A percentile compares a stretch with the other conserved stretches of the same genome.
Evolutionary conservation across 2,113 vertebrate species (phyloP).

Genomic region (Sisor rabdophorus): DNA sequence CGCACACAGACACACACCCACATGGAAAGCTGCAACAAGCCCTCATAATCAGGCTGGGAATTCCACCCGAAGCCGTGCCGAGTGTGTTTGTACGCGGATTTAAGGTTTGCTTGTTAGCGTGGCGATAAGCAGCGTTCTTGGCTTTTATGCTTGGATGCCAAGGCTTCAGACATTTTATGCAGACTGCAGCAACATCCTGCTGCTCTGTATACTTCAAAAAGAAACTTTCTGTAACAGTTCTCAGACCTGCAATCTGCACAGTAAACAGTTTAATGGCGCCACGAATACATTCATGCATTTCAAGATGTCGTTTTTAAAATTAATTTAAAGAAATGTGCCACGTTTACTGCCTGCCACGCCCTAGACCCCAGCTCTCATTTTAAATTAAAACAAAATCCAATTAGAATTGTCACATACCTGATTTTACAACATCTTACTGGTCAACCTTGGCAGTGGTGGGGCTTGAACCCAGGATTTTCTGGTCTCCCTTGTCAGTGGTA

Average conservation of each 20-base stretch:
- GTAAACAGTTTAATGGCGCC: slow-evolving; percentile 1
- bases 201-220: slow-evolving; percentile 7
- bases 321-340: too few species aligned
- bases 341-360: too few species aligned
- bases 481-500: too few species aligned
- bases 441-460: too few species aligned
- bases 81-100: slow-evolving; percentile 32
- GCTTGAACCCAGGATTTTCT: too few species aligned
- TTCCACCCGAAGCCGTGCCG: not conserved
- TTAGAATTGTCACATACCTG: too few species aligned
- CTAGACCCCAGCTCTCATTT: too few species aligned
- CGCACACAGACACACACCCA: not conserved
- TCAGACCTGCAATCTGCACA: slow-evolving; percentile 2
- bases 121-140: slow-evolving; percentile 48
- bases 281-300: too few species aligned
- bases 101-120: slow-evolving; percentile 6
- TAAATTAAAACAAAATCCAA: too few species aligned
- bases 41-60: slow-evolving; percentile 10
- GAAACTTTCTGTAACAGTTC: not conserved
- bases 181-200: not conserved
- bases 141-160: slow-evolving; percentile 57
- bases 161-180: slow-evolving; percentile 60
- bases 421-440: too few species aligned
- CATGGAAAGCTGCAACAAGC: slow-evolving; percentile 11
- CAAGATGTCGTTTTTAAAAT: too few species aligned